phyloP scores from a whole-genome alignment of 1,140 invertebrate genomes.

The Phymastichus coffea region DNA sequence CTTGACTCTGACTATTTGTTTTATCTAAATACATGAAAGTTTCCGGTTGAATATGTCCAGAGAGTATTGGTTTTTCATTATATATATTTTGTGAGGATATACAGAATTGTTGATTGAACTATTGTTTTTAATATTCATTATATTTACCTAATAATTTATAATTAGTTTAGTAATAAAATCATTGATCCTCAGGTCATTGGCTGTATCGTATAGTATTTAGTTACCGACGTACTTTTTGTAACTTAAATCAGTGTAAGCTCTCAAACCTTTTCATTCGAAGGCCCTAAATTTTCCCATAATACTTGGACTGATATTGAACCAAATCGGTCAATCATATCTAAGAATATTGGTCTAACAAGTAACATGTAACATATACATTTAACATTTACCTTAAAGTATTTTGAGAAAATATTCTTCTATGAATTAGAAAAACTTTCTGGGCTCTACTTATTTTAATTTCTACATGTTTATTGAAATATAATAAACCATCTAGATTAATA shows the following conservation, averaged over 20 bases:
- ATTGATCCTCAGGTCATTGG: slow-evolving; percentile 32
- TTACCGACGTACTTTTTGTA: slow-evolving; percentile 24
- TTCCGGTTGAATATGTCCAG: background rate
- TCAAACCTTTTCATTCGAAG: slow-evolving; percentile 31
- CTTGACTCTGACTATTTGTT: background rate
- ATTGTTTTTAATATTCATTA: slow-evolving; percentile 5
- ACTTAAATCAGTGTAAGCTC: slow-evolving; percentile 25
- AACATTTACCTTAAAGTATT: slow-evolving; percentile 16
- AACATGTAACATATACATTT: slow-evolving; percentile 35
- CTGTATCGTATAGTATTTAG: slow-evolving; percentile 26
- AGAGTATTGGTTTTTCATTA: background rate
- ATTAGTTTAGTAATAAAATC: slow-evolving; percentile 32
- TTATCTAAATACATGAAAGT: background rate
- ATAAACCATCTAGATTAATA: slow-evolving; percentile 22
- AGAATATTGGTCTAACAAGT: slow-evolving; percentile 33
- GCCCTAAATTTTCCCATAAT: slow-evolving; percentile 32
- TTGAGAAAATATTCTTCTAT: slow-evolving; percentile 25
- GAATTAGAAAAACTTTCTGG: slow-evolving; percentile 24
- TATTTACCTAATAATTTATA: slow-evolving; percentile 8
- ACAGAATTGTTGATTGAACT: background rate
- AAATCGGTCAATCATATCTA: slow-evolving; percentile 31
- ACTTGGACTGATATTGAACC: slow-evolving; percentile 30
- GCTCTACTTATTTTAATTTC: slow-evolving; percentile 28
- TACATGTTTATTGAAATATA: slow-evolving; percentile 26
- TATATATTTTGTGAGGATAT: slow-evolving; percentile 5